Conservation (phyloP, 2,888 invertebrate species). For the Boloria euphrosyne region DNA sequence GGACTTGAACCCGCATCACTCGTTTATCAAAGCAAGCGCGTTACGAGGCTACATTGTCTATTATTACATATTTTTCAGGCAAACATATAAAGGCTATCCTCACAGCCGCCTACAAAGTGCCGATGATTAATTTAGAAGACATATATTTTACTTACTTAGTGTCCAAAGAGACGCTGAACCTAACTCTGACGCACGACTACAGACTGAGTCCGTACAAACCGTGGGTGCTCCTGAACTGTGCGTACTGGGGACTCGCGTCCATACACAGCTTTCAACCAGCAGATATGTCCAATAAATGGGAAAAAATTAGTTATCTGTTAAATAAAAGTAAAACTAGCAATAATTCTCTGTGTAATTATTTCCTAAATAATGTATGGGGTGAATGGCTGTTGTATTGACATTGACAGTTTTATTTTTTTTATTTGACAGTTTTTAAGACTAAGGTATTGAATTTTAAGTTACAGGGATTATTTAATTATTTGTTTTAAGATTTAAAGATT, state of each 20-base stretch:
- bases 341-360: slow-evolving; percentile 46
- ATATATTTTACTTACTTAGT: slow-evolving; percentile 88
- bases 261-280: slow-evolving; percentile 54
- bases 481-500: too few species aligned
- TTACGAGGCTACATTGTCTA: too few species aligned
- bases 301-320: slow-evolving; percentile 43
- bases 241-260: slow-evolving; percentile 56
- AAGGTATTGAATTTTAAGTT: too few species aligned
- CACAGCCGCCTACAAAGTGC: slow-evolving; percentile 77
- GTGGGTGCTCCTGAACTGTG: slow-evolving; percentile 51
- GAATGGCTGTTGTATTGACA: slow-evolving; percentile 50
- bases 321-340: slow-evolving; percentile 29
- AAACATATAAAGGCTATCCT: slow-evolving; percentile 67
- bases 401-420: too few species aligned
- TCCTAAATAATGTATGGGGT: slow-evolving; percentile 46
- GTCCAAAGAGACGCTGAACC: slow-evolving; percentile 75
- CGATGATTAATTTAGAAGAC: slow-evolving; percentile 86
- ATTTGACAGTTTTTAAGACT: too few species aligned
- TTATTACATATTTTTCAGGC: slow-evolving; percentile 48
- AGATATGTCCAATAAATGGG: slow-evolving; percentile 55
- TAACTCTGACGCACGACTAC: slow-evolving; percentile 80
- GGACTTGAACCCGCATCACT: too few species aligned
- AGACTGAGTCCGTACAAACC: slow-evolving; percentile 73
- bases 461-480: too few species aligned
- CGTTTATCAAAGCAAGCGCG: too few species aligned